Percentiles rank a stretch among this genome's conserved stretches.
Conservation (phyloP, 1,140 invertebrate genomes). For the Ceratina calcarata region DNA sequence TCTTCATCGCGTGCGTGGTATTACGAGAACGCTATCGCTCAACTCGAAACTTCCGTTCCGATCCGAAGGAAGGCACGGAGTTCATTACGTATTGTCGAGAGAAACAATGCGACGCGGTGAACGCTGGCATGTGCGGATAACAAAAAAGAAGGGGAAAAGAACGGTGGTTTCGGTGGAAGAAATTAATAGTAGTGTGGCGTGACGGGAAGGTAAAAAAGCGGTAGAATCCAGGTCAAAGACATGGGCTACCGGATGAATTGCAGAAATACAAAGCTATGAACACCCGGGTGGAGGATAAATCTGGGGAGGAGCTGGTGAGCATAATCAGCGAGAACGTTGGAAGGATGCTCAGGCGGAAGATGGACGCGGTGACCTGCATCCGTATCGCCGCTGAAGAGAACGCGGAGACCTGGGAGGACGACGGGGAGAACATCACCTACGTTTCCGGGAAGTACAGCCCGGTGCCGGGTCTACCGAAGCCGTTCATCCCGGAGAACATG, state of each 20-base stretch:
- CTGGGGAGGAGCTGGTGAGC: conserved; percentile 87
- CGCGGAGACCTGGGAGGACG: conserved; percentile 82
- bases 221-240: conserved; percentile 12
- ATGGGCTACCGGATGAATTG: conserved; percentile 60
- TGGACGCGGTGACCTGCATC: conserved; percentile 91
- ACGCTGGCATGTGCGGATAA: background rate
- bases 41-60: background rate
- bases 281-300: conserved; percentile 87
- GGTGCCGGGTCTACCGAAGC: conserved; percentile 64
- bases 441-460: conserved; percentile 87
- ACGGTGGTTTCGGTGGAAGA: conserved; percentile 13
- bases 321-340: conserved; percentile 88
- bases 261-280: conserved; percentile 89
- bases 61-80: background rate
- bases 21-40: background rate
- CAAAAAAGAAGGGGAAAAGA: background rate
- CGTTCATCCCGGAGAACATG: conserved; percentile 59
- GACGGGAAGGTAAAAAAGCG: background rate
- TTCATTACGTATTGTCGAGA: background rate
- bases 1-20: background rate
- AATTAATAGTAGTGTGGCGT: conserved; percentile 25
- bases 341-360: conserved; percentile 89
- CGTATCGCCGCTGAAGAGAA: conserved; percentile 84
- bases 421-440: conserved; percentile 81
- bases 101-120: background rate